These are phyloP conservation scores for Tachyglossus aculeatus DNA, from an alignment of 2,797 vertebrate species.

Conservation along the genomic window DNA sequence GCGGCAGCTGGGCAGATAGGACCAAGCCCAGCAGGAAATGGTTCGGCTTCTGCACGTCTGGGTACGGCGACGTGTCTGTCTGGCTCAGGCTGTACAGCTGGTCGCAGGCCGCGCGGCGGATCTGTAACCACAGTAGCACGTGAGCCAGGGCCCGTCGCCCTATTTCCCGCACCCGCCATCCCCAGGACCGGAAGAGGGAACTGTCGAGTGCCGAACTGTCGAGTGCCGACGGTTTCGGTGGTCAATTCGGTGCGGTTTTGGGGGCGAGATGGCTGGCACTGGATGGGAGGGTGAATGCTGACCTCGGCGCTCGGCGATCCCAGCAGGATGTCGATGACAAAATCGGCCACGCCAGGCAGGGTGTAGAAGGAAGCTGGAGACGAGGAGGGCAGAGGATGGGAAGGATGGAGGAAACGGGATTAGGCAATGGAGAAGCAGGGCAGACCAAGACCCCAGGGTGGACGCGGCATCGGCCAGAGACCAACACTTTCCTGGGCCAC, in stretches of 20 bases:
- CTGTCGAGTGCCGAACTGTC: no score
- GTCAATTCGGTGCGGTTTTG: no score
- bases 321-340: constrained; percentile 95
- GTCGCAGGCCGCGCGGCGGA: constrained; percentile 95
- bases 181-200: no score
- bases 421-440: not conserved
- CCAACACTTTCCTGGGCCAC: no score
- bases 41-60: constrained; percentile 94
- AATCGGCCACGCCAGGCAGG: constrained; percentile 93
- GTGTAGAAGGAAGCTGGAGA: constrained; percentile 92
- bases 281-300: no score
- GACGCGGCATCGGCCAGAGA: no score
- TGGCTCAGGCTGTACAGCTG: constrained; percentile 97
- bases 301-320: constrained; percentile 97
- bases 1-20: constrained; percentile 93
- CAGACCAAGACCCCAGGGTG: not conserved
- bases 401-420: no score
- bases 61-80: constrained; percentile 90
- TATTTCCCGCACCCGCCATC: no score
- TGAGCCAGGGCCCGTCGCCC: no score
- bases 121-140: constrained; percentile 80
- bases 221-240: no score
- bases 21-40: constrained; percentile 92
- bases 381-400: constrained; percentile 25
- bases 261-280: no score